Base-by-base conservation (phyloP, 2,888 invertebrate species). In the Cephus sareptanus region DNA sequence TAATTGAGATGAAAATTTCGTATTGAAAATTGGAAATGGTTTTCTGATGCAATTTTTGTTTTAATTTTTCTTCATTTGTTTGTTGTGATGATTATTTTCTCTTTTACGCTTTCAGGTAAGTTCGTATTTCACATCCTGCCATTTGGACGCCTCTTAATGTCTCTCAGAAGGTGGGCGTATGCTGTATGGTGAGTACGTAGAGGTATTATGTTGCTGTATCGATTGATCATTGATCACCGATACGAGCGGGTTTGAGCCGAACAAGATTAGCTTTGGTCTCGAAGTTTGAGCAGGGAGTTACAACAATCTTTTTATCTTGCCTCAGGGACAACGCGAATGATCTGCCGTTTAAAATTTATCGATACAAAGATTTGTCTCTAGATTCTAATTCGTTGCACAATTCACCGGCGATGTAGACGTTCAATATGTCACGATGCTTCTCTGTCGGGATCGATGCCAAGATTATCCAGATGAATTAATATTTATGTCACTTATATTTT, bases 61-160 rank as follows among this genome's bases (percentile, higher is more conserved):
- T 73, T 0, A 1, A 1, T 40, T 15, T 15, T 40, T n/a, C n/a
- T 73, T 1, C 80, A 79, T 69, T 73, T 82, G 34, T 56, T 81
- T 76, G 77, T 80, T 82, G 56, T 82, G 69, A 56, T 56, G 23
- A 23, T 56, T 2, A 56, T 56, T 56, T 56, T 56, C 56, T 56
- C 56, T 23, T 15, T 56, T 56, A 56, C 15, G 56, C 56, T 85
- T 84, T 76, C 84, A 85, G 85, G 85, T 85, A 79, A 85, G 85
- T 81, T 77, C n/a, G 34, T 4, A 35, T 56, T 69, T 33, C 30
- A 68, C 69, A 56, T 56, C 23, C 56, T 56, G 56, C 56, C 56
- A 23, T 56, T 23, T 23, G 56, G 56, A 56, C 23, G 23, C 56
- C 56, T 56, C 56, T 56, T 56, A 56, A 56, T 56, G 56, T 56